Evolutionary conservation across 2,888 invertebrate species (phyloP).

Genomic region (Acronicta psi): DNA sequence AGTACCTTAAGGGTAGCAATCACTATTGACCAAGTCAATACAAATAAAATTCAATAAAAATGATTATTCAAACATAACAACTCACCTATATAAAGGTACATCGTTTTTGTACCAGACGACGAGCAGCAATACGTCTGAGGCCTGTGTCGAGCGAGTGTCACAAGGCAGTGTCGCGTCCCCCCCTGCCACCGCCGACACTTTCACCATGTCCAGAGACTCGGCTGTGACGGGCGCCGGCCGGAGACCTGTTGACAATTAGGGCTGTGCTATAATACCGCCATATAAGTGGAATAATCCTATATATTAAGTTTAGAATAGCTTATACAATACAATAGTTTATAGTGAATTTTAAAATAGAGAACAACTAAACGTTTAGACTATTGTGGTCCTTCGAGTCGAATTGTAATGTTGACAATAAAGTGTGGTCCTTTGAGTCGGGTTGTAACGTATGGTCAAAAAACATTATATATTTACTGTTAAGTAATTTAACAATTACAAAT

Average conservation of each 20-base stretch:
- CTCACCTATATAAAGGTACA: slow-evolving; percentile 96
- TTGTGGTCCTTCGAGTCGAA: no score
- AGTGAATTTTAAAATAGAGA: no score
- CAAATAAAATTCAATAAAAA: background rate
- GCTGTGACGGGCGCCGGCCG: slow-evolving; percentile 72
- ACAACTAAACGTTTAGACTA: no score
- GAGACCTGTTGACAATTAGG: slow-evolving; percentile 73
- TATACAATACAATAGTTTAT: no score
- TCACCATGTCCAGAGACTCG: slow-evolving; percentile 88
- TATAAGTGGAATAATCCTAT: background rate
- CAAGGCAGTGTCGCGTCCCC: slow-evolving; percentile 95
- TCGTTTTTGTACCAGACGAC: slow-evolving; percentile 98
- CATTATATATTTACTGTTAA: no score
- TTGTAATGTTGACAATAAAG: no score
- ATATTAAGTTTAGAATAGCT: no score
- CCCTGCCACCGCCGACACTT: slow-evolving; percentile 92
- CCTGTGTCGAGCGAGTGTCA: slow-evolving; percentile 93
- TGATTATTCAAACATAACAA: background rate
- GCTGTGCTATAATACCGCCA: background rate
- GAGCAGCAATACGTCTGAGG: slow-evolving; percentile 94
- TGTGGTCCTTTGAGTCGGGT: no score
- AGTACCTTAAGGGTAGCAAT: no score
- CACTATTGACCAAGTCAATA: background rate
- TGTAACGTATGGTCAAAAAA: no score
- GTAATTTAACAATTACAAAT: no score